Evolutionary conservation across 2,113 vertebrate species (phyloP).

Genomic region (Forbesichthys agassizii): DNA sequence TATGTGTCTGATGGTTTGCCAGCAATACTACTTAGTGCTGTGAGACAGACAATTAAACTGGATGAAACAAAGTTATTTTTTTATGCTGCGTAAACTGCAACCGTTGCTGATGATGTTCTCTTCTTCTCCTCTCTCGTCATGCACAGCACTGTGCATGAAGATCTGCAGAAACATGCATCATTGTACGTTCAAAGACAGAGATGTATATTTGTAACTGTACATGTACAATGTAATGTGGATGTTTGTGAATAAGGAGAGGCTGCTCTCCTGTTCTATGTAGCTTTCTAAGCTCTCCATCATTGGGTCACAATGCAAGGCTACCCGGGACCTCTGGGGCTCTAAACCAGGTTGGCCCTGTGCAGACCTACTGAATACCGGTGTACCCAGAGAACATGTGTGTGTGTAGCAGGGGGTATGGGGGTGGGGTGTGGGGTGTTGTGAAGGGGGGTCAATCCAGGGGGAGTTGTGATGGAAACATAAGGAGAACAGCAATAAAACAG

Average conservation of each 20-base stretch:
- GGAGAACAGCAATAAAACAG: too few species aligned
- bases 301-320: slow-evolving; percentile 57
- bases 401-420: too few species aligned
- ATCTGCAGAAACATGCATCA: not conserved
- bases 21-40: slow-evolving; percentile 39
- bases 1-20: slow-evolving; percentile 59
- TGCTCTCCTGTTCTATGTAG: slow-evolving; percentile 34
- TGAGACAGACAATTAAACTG: slow-evolving; percentile 35
- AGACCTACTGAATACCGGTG: slow-evolving; percentile 2
- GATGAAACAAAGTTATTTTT: slow-evolving; percentile 43
- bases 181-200: not conserved
- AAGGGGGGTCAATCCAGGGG: too few species aligned
- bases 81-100: slow-evolving; percentile 20
- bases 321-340: slow-evolving; percentile 27
- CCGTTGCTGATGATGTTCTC: slow-evolving; percentile 20
- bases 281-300: slow-evolving; percentile 43
- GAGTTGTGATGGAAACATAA: too few species aligned
- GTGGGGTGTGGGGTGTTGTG: too few species aligned
- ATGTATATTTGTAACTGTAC: not conserved
- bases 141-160: not conserved
- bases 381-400: too few species aligned
- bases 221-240: not conserved
- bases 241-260: slow-evolving; percentile 7
- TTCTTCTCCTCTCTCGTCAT: not conserved
- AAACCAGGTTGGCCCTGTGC: slow-evolving; percentile 24